A percentile compares a stretch with the other conserved stretches of the same genome.
Conservation (phyloP, 2,888 invertebrate genomes). For the Drosophila kuntzei region DNA sequence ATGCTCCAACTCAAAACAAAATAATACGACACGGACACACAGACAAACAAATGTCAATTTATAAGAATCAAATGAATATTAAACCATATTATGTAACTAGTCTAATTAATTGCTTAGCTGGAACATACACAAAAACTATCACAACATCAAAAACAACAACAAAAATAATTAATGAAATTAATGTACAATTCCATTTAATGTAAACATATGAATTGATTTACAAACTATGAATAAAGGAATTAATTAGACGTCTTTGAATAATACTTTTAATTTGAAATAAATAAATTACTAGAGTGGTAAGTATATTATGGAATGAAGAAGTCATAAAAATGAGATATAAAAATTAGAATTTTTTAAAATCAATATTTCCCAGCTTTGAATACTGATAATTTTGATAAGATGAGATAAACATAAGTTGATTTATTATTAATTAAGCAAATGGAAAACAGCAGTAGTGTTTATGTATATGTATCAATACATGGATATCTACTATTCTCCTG, state of each 20-base stretch:
- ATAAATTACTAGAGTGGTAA: background rate
- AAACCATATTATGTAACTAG: conserved; percentile 81
- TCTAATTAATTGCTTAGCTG: conserved; percentile 74
- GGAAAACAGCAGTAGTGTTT: background rate
- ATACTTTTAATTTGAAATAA: background rate
- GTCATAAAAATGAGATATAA: too few relatives aligned
- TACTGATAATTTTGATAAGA: too few relatives aligned
- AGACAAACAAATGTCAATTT: conserved; percentile 66
- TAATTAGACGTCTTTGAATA: conserved; percentile 56
- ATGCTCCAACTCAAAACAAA: conserved; percentile 60
- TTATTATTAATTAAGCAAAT: too few relatives aligned
- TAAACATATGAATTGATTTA: conserved; percentile 76
- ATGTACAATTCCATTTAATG: conserved; percentile 75
- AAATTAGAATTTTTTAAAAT: background rate
- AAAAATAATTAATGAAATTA: conserved; percentile 37
- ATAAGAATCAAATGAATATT: conserved; percentile 79
- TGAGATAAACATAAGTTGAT: too few relatives aligned
- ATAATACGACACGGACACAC: conserved; percentile 28
- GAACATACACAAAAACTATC: conserved; percentile 56
- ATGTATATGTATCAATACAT: background rate
- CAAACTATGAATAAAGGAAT: conserved; percentile 74
- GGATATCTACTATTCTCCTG: background rate
- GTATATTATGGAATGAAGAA: background rate
- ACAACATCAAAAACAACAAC: conserved; percentile 31
- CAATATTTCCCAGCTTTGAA: background rate